Evolutionary conservation across 1,140 invertebrate species (phyloP), one percentile per base, ranked within the genome.

Genomic region (Chrysomallon squamiferum): DNA sequence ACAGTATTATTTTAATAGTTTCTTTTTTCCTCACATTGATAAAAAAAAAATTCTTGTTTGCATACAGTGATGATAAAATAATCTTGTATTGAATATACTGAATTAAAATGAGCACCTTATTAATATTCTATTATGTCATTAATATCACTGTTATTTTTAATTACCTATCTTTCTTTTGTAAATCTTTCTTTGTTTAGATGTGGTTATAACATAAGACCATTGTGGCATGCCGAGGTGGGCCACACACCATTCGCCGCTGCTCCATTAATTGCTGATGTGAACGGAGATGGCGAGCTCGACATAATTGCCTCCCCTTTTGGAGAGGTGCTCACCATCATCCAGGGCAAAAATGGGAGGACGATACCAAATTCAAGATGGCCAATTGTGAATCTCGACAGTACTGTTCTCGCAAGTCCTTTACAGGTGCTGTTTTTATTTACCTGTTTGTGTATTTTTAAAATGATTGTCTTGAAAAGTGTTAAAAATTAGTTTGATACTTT

Each of bases 161-260:
- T 50, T 13, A 9, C 27, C 22, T 41, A 2, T 29, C 30, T 35
- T 0, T 22, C 27, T 11, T 30, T 18, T 35, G 15, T 22, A 7
- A 13, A 30, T 32, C 15, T 33, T 30, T 64, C 25, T 41, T 15
- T 45, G 59, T 60, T 52, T 57, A 81, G 80, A 62, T 83, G 81
- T 68, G 72, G 70, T 6, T 79, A 79, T 64, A 68, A 71, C 20
- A 29, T 83, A 32, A 72, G 71, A 27, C 73, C 71, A 25, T 61
- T 79, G 22, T 82, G 80, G 80, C 77, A 78, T 49, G 71, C 75
- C 25, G 81, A 82, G 58, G 50, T 83, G 30, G 76, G 77, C 11
- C 73, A 76, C 29, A 72, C 79, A 22, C 80, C 81, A 32, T 82
- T 83, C 74, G 77, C 79, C 15, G 73, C 76, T 9, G 22, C 75